Conservation (phyloP, 2,113 vertebrate genomes). For the Pomatostomus ruficeps region DNA sequence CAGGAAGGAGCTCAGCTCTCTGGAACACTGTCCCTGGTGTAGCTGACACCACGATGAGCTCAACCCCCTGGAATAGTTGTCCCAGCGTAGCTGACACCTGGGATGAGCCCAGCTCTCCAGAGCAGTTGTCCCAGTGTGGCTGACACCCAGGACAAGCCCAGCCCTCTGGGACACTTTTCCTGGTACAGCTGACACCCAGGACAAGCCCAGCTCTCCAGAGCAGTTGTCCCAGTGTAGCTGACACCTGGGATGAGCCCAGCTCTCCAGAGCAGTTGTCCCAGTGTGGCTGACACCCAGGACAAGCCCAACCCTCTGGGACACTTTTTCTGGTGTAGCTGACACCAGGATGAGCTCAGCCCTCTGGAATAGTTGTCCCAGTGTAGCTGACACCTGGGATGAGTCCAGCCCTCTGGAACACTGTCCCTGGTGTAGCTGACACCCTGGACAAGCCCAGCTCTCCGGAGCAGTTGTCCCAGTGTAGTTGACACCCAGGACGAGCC, state of each 20-base stretch:
- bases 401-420: not conserved
- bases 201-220: rapidly evolving
- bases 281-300: not conserved
- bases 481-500: not conserved
- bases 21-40: rapidly evolving
- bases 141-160: not conserved
- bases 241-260: rapidly evolving
- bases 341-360: not conserved
- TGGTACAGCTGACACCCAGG: rapidly evolving
- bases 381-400: not conserved
- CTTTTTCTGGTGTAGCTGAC: not conserved
- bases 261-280: rapidly evolving
- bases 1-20: rapidly evolving
- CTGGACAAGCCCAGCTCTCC: not conserved
- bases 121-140: not conserved
- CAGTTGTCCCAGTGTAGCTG: rapidly evolving
- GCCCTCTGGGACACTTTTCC: rapidly evolving
- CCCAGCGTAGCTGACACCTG: not conserved
- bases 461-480: rapidly evolving
- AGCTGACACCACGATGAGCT: rapidly evolving
- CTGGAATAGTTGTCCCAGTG: not conserved
- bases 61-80: not conserved
- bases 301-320: not conserved
- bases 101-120: not conserved
- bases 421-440: not conserved